Evolutionary conservation across 2,797 vertebrate species (phyloP).

Genomic region (Microtus obscurus): DNA sequence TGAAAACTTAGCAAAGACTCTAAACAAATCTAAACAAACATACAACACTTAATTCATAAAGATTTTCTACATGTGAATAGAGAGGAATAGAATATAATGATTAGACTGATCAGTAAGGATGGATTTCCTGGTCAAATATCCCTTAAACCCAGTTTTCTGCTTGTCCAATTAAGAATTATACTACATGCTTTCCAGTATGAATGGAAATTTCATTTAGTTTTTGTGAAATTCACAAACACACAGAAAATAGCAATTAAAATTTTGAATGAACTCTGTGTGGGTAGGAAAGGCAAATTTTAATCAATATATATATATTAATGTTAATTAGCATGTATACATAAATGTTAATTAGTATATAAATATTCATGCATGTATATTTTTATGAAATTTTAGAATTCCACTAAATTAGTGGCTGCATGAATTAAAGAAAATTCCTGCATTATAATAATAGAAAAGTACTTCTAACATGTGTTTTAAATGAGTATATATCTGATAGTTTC

Average conservation of each 20-base stretch:
- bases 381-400: background rate
- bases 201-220: background rate
- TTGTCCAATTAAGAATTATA: background rate
- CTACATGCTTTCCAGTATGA: background rate
- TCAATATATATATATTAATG: background rate
- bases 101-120: background rate
- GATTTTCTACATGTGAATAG: background rate
- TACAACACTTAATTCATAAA: background rate
- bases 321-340: too few relatives aligned
- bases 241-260: background rate
- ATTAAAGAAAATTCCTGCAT: background rate
- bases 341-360: too few relatives aligned
- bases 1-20: background rate
- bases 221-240: background rate
- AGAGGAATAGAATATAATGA: background rate
- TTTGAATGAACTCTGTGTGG: background rate
- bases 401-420: background rate
- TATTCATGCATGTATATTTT: background rate
- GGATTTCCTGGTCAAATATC: background rate
- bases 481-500: background rate
- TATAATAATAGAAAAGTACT: background rate
- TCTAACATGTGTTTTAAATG: background rate
- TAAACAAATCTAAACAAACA: slow-evolving; percentile 6
- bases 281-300: background rate
- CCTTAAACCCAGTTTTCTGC: background rate